Evolutionary conservation across 2,113 vertebrate genomes (phyloP).

Genomic region (Cebus imitator): DNA sequence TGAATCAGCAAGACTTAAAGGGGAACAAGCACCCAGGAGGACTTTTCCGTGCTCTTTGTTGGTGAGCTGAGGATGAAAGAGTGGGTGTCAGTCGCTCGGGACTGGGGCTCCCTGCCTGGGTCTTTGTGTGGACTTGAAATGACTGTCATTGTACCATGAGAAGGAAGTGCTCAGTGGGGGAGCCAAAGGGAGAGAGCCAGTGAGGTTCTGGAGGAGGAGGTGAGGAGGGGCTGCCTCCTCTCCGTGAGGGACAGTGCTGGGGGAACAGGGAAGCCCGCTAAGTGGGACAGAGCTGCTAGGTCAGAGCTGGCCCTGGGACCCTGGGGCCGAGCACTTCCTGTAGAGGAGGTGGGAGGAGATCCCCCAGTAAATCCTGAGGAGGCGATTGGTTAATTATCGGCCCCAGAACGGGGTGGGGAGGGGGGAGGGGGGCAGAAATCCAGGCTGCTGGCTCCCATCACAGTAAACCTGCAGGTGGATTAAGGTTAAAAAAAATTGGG

Average conservation of each 20-base stretch:
- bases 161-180: background rate
- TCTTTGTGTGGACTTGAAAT: background rate
- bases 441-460: background rate
- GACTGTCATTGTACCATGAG: background rate
- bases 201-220: background rate
- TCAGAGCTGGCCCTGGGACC: background rate
- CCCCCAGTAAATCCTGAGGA: rapidly evolving
- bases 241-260: rapidly evolving
- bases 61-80: background rate
- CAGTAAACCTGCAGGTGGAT: background rate
- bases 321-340: rapidly evolving
- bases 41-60: background rate
- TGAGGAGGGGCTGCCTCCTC: background rate
- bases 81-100: rapidly evolving
- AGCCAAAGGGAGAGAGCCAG: background rate
- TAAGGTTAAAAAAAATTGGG: background rate
- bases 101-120: background rate
- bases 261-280: background rate
- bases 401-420: background rate
- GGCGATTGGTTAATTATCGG: no score
- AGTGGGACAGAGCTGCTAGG: rapidly evolving
- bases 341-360: background rate
- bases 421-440: no score
- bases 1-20: background rate
- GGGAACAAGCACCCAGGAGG: background rate